Base-by-base conservation (phyloP, 2,113 vertebrate species). In the Lucifuga dentata region DNA sequence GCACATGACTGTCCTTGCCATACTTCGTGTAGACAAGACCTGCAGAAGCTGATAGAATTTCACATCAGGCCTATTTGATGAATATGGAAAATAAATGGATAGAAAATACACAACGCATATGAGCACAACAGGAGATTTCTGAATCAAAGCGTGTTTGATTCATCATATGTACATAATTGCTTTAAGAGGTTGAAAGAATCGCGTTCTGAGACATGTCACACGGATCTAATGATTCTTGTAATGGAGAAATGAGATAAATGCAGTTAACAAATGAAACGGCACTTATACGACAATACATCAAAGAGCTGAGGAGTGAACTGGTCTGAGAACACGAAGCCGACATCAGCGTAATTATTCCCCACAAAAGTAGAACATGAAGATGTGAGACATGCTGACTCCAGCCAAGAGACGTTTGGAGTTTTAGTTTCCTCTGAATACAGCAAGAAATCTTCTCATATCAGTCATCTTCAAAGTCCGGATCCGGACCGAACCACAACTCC, bases 211-310 rank as follows among this genome's bases (percentile, higher is more conserved):
- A 68, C 64, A 68, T 63, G 52, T 57, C 61, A 43, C 26, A 58
- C 24, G 20, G 51, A 33, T 68, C 44, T 49, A 45, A 72, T 35
- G n/a, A 67, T 60, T 36, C n/a, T 32, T 68, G 36, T 56, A n/a
- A 66, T 40, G 38, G 55, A 76, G 32, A 11, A 29, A 11, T 26
- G 39, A 66, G 38, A 53, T 23, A 32, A 57, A 46, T 46, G 68
- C n/a, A 2, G 15, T 21, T 16, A 35, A 76, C 24, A 74, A 78
- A 84, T 56, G 56, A 78, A 78, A 76, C 49, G 48, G 50, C 48
- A 50, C 76, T 69, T 78, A 62, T 40, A 70, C 38, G 10, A 48
- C 12, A 50, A 56, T n/a, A 46, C 12, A 51, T 43, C 39, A 64
- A 78, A 59, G 40, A 29, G 19, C 17, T 53, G 16, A 32, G n/a